Base-by-base conservation (phyloP, 1,140 invertebrate species). In the Melipona quadrifasciata region DNA sequence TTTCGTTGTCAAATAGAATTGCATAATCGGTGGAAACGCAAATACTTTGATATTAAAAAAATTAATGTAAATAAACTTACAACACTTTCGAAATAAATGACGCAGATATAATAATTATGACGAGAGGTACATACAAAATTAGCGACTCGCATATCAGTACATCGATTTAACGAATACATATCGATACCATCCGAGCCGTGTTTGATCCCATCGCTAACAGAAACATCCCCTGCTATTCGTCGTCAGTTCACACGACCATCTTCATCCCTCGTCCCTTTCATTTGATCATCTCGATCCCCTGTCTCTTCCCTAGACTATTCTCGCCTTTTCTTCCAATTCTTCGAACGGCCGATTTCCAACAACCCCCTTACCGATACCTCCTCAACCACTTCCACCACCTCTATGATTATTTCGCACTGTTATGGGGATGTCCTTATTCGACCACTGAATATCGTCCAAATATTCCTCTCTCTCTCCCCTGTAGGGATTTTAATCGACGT, bases 361-460 rank as follows among this genome's bases (percentile, higher is more conserved):
- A 71, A 78, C 81, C 81, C 74, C 75, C 74, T 70, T 65, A 0
- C 75, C 74, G 55, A 83, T 78, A 83, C 53, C 53, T 78, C 51
- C 21, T n/a, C 53, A 51, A 78, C 77, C 76, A 55, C 84, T 88
- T 85, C 64, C 8, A 47, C 39, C 55, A 19, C 85, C 82, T 81
- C 86, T 85, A 88, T 88, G 87, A 88, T 88, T 88, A 88, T 88
- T 88, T 88, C 87, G 71, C 77, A 65, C 74, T 70, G n/a, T 75
- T 78, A 78, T 70, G 39, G 55, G 65, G 39, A 24, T 51, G 64
- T 68, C 64, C 53, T 68, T 74, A 2, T 51, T 70, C 75, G 47
- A 47, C 74, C 51, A 58, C 61, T 24, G 73, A 68, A 82, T 57
- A 51, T 74, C 75, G 39, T 14, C 34, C 6, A 10, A 83, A 83